Conservation (phyloP, 2,113 vertebrate genomes). For the Scatophagus argus region DNA sequence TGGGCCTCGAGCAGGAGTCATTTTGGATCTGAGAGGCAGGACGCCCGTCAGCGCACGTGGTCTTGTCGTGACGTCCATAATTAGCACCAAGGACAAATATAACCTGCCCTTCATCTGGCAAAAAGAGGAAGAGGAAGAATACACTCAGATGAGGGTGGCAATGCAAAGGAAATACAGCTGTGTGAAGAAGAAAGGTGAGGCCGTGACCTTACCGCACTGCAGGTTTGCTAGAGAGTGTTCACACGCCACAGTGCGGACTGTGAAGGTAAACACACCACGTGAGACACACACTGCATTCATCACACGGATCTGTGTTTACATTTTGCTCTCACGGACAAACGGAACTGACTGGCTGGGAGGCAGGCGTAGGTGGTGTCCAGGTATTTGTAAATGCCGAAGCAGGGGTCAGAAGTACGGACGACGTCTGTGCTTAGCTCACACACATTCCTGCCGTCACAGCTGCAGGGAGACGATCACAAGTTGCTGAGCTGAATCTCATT, state of each 20-base stretch:
- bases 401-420: slow-evolving; percentile 16
- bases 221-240: background rate
- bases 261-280: background rate
- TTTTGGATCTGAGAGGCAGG: background rate
- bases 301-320: no score
- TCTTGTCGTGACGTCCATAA: slow-evolving; percentile 26
- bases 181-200: background rate
- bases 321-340: background rate
- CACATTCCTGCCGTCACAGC: slow-evolving; percentile 45
- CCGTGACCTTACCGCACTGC: background rate
- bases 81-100: slow-evolving; percentile 13
- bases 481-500: no score
- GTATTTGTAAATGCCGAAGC: slow-evolving; percentile 34
- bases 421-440: slow-evolving; percentile 20
- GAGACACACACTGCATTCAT: no score
- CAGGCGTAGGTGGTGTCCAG: slow-evolving; percentile 39
- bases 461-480: background rate
- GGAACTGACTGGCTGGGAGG: slow-evolving; percentile 20
- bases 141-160: background rate
- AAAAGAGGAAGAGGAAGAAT: background rate
- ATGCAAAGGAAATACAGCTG: background rate
- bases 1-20: background rate
- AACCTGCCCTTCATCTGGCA: background rate
- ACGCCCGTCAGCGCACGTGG: background rate
- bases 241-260: background rate